Percentiles rank a stretch among this genome's conserved stretches.
phyloP scores from a whole-genome alignment of 2,888 invertebrate species.

The Andrena camellia region DNA sequence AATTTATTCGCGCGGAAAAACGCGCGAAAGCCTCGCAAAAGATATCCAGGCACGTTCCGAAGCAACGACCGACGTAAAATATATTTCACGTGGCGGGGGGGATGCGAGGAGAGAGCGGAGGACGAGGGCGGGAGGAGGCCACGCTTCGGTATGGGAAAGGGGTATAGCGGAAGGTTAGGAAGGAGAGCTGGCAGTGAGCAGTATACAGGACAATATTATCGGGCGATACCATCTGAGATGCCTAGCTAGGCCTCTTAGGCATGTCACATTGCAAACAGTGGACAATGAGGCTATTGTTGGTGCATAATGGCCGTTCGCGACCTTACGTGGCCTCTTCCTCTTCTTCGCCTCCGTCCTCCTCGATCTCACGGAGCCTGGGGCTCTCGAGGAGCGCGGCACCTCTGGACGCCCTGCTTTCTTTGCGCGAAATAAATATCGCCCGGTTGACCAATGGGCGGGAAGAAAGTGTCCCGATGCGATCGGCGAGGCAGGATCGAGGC shows the following conservation, averaged over 20 bases:
- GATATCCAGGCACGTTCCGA: conserved; percentile 52
- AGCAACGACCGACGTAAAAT: conserved; percentile 44
- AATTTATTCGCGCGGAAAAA: conserved; percentile 32
- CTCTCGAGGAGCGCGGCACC: conserved; percentile 18
- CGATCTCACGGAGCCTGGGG: conserved; percentile 52
- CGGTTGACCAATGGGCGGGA: conserved; percentile 33
- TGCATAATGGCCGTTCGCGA: conserved; percentile 80
- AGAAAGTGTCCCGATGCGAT: conserved; percentile 25
- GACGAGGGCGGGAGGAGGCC: conserved; percentile 39
- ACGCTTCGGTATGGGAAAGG: conserved; percentile 59
- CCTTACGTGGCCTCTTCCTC: conserved; percentile 77
- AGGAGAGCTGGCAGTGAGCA: conserved; percentile 66
- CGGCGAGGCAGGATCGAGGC: neutral
- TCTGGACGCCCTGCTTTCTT: conserved; percentile 21
- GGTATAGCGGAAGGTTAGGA: conserved; percentile 67
- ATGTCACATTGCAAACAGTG: conserved; percentile 77
- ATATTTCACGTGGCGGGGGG: conserved; percentile 43
- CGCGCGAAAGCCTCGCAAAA: conserved; percentile 8
- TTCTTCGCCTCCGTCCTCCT: conserved; percentile 57
- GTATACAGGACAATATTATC: conserved; percentile 80
- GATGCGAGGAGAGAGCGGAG: conserved; percentile 30
- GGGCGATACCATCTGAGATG: conserved; percentile 80
- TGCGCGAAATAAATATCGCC: conserved; percentile 42
- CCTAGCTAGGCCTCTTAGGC: conserved; percentile 74
- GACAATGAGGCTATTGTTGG: conserved; percentile 83